Evolutionary conservation across 1,140 invertebrate species (phyloP).

Genomic region (Cryptotermes secundus): DNA sequence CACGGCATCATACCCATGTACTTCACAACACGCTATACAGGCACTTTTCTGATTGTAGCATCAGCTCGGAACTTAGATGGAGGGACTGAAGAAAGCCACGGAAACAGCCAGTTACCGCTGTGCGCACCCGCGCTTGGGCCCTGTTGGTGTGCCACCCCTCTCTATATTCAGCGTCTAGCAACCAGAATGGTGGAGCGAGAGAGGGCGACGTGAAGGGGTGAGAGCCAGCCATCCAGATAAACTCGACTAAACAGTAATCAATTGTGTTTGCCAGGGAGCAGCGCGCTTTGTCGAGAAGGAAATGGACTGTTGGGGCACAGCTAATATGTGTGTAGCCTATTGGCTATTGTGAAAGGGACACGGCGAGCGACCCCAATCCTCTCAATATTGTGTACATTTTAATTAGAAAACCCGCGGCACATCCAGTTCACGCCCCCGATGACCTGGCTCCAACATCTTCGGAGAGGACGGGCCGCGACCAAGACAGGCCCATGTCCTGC

Average conservation of each 20-base stretch:
- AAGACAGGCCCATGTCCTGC: too few relatives aligned
- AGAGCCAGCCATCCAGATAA: slow-evolving; percentile 5
- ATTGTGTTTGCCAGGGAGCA: slow-evolving; percentile 12
- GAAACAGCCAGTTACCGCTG: too few relatives aligned
- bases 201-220: not conserved
- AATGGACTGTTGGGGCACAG: slow-evolving; percentile 16
- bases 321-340: slow-evolving; percentile 22
- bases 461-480: too few relatives aligned
- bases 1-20: too few relatives aligned
- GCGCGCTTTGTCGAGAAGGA: slow-evolving; percentile 7
- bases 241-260: slow-evolving; percentile 26
- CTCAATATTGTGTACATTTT: slow-evolving; percentile 35
- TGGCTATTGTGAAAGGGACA: not conserved
- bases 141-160: not conserved
- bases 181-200: not conserved
- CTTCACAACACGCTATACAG: too few relatives aligned
- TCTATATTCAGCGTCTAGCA: not conserved
- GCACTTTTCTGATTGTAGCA: too few relatives aligned
- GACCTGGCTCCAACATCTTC: slow-evolving; percentile 4
- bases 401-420: slow-evolving; percentile 24
- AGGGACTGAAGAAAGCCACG: too few relatives aligned
- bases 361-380: slow-evolving; percentile 4
- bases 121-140: too few relatives aligned
- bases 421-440: not conserved
- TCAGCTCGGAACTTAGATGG: too few relatives aligned